Evolutionary conservation across 1,140 invertebrate species (phyloP).

Genomic region (Brachionus plicatilis): DNA sequence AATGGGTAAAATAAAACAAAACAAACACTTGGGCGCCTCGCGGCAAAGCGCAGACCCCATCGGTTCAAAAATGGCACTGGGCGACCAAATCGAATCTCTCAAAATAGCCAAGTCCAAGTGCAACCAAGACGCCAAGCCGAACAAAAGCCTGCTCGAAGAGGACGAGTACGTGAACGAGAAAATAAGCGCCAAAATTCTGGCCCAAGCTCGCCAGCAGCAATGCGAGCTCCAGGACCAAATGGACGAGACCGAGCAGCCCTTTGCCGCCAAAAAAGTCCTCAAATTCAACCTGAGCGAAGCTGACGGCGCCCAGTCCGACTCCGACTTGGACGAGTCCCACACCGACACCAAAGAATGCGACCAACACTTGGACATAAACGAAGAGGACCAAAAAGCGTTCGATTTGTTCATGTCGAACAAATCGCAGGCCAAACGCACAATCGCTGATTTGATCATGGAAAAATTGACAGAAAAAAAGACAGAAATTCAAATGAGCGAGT

Average conservation of each 20-base stretch:
- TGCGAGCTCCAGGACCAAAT: constrained; percentile 6
- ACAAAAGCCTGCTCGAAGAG: neutral
- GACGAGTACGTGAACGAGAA: constrained; percentile 28
- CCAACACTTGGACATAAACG: constrained; percentile 61
- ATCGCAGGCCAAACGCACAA: constrained; percentile 62
- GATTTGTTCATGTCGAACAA: constrained; percentile 74
- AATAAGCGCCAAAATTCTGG: constrained; percentile 24
- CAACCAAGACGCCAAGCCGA: neutral
- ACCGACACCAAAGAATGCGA: neutral
- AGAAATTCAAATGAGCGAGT: constrained; percentile 74
- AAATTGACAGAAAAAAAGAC: constrained; percentile 87
- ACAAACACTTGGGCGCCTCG: constrained; percentile 19
- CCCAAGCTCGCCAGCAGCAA: constrained; percentile 16
- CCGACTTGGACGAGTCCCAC: neutral
- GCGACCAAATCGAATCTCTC: constrained; percentile 31
- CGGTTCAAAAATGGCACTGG: neutral
- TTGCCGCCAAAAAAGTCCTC: neutral
- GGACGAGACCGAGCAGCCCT: neutral
- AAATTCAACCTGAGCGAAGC: neutral
- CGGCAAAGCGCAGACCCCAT: constrained; percentile 18
- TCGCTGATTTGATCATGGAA: constrained; percentile 83
- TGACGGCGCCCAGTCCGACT: neutral
- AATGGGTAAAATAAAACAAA: constrained; percentile 38
- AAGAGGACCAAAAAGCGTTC: constrained; percentile 79
- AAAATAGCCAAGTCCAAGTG: constrained; percentile 17